Evolutionary conservation across 2,797 vertebrate species (phyloP).

Genomic region (Adelosebastes latens): DNA sequence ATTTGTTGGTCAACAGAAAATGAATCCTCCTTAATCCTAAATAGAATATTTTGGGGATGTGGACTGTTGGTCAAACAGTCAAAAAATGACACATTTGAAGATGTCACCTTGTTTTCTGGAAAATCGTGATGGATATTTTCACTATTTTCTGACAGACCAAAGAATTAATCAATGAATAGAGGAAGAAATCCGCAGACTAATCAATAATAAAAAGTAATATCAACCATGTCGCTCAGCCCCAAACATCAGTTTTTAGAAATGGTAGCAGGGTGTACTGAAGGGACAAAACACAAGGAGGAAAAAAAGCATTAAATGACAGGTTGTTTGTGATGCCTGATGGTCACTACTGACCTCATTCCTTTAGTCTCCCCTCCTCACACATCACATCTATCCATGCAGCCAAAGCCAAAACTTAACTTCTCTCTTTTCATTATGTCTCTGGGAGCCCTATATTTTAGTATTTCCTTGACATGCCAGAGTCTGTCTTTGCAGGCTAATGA

Average conservation of each 20-base stretch:
- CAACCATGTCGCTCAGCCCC: too few species aligned
- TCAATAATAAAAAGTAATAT: not conserved
- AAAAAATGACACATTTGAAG: not conserved
- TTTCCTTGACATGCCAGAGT: slow-evolving; percentile 63
- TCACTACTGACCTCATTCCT: slow-evolving; percentile 27
- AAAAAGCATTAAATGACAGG: not conserved
- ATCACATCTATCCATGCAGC: slow-evolving; percentile 24
- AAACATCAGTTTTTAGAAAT: not conserved
- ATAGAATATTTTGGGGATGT: not conserved
- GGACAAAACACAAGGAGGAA: not conserved
- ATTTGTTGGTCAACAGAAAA: not conserved
- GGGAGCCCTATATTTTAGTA: slow-evolving; percentile 57
- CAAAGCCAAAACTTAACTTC: slow-evolving; percentile 25
- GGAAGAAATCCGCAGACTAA: not conserved
- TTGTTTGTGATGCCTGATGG: slow-evolving; percentile 15
- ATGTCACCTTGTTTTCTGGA: not conserved
- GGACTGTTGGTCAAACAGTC: not conserved
- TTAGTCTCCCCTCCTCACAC: slow-evolving; percentile 6
- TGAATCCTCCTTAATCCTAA: not conserved
- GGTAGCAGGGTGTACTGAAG: not conserved
- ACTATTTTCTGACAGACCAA: not conserved
- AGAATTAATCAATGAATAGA: not conserved
- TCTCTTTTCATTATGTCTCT: slow-evolving; percentile 48
- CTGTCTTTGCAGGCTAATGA: slow-evolving; percentile 66
- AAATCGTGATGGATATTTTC: not conserved